Evolutionary conservation across 1,140 invertebrate species (phyloP).

Genomic region (Kradibia gibbosae): DNA sequence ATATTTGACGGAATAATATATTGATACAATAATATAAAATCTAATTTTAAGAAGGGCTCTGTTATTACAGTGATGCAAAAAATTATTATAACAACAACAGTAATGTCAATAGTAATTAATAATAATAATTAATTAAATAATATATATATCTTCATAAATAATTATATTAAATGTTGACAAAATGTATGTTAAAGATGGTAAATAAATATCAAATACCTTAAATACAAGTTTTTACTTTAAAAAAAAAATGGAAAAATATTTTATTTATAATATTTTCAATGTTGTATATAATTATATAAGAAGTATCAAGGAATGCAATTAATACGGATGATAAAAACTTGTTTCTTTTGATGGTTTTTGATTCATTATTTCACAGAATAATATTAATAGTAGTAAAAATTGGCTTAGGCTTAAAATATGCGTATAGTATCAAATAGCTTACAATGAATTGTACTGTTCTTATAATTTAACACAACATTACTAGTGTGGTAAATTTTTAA

Average conservation of each 20-base stretch:
- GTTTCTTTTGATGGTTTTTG: background rate
- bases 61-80: too few relatives aligned
- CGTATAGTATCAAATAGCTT: background rate
- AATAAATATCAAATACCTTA: background rate
- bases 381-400: background rate
- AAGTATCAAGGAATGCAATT: background rate
- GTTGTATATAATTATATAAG: background rate
- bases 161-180: too few relatives aligned
- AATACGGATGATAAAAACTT: background rate
- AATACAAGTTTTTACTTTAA: background rate
- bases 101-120: too few relatives aligned
- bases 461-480: conserved; percentile 18
- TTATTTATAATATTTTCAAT: background rate
- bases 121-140: too few relatives aligned
- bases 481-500: background rate
- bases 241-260: background rate
- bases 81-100: too few relatives aligned
- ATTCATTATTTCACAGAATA: background rate
- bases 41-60: too few relatives aligned
- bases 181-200: background rate
- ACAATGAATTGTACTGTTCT: conserved; percentile 4
- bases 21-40: too few relatives aligned
- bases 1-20: too few relatives aligned
- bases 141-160: too few relatives aligned
- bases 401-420: background rate